Evolutionary conservation across 2,888 invertebrate species (phyloP).

Genomic region (Drosophila planitibia): DNA sequence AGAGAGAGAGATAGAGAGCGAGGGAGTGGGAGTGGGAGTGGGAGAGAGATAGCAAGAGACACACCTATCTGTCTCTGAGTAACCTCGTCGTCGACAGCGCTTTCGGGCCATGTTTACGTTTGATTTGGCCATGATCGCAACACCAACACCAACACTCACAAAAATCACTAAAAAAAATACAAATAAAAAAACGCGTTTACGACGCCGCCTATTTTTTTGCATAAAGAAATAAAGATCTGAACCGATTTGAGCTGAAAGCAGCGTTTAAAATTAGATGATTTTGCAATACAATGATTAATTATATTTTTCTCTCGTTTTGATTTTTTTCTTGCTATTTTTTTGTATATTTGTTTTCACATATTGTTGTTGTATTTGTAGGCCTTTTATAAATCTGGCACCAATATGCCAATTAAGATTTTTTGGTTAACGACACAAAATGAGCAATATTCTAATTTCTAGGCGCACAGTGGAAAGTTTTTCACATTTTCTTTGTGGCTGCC

Average conservation of each 20-base stretch:
- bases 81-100: slow-evolving; percentile 45
- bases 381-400: slow-evolving; percentile 64
- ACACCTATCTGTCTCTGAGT: slow-evolving; percentile 47
- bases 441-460: slow-evolving; percentile 7
- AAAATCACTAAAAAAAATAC: neutral
- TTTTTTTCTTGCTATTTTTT: neutral
- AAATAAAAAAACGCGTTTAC: slow-evolving; percentile 4
- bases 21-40: neutral
- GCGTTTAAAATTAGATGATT: slow-evolving; percentile 67
- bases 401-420: slow-evolving; percentile 57
- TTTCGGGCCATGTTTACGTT: slow-evolving; percentile 40
- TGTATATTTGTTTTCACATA: slow-evolving; percentile 13
- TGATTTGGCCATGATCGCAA: slow-evolving; percentile 75
- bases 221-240: slow-evolving; percentile 14
- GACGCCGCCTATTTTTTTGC: slow-evolving; percentile 21
- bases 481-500: slow-evolving; percentile 34
- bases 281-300: slow-evolving; percentile 73
- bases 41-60: slow-evolving; percentile 7
- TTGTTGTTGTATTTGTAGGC: slow-evolving; percentile 22
- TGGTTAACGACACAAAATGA: slow-evolving; percentile 15
- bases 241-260: slow-evolving; percentile 27
- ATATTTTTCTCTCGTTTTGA: slow-evolving; percentile 1
- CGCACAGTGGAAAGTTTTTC: slow-evolving; percentile 51
- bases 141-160: slow-evolving; percentile 7
- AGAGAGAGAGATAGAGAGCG: neutral